phyloP scores from a whole-genome alignment of 2,888 invertebrate genomes.

The Parnassius apollo region DNA sequence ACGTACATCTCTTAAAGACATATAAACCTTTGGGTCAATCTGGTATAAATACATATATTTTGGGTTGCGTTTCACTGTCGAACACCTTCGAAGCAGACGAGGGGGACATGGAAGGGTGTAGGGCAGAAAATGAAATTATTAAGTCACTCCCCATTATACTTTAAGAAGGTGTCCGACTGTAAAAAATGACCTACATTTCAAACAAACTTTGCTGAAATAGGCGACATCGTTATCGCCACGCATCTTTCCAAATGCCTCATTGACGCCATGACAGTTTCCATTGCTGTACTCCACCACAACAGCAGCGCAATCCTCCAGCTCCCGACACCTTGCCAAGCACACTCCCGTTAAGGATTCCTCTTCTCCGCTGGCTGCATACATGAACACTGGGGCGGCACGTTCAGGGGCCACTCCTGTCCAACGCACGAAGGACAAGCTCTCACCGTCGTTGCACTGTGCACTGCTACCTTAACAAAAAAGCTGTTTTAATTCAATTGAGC shows the following conservation, averaged over 20 bases:
- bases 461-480: constrained; percentile 38
- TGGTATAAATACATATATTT: no score
- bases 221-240: constrained; percentile 79
- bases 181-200: constrained; percentile 52
- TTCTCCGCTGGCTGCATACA: constrained; percentile 69
- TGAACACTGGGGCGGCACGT: constrained; percentile 62
- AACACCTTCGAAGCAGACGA: no score
- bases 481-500: background rate
- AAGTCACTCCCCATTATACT: background rate
- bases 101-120: no score
- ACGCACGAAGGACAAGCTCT: constrained; percentile 55
- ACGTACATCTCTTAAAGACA: no score
- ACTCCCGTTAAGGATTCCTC: constrained; percentile 68
- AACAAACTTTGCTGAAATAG: constrained; percentile 85
- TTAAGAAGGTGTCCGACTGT: background rate
- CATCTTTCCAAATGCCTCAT: constrained; percentile 45
- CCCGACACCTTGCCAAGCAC: constrained; percentile 69
- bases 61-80: no score
- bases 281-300: constrained; percentile 72
- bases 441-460: constrained; percentile 54
- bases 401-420: constrained; percentile 69
- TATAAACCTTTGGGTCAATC: no score
- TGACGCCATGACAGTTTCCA: constrained; percentile 73
- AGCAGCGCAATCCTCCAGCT: constrained; percentile 68
- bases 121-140: no score